Percentiles rank a stretch among this genome's conserved stretches.
Conservation (phyloP, 2,888 invertebrate genomes). For the Stenotaenia linearis region DNA sequence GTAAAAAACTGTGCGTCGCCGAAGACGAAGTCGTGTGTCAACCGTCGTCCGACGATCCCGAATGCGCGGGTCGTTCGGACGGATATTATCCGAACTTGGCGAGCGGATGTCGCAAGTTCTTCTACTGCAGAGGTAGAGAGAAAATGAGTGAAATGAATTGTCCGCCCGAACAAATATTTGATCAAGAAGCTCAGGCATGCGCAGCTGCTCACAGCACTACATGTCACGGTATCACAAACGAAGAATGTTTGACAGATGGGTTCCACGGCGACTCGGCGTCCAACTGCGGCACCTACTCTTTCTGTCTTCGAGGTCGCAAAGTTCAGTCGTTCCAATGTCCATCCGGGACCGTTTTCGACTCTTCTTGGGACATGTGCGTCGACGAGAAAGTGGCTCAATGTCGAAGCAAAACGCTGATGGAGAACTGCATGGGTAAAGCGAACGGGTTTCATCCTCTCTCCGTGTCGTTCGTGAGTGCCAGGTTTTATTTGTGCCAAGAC, state of each 20-base stretch:
- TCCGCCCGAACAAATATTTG: slow-evolving; percentile 50
- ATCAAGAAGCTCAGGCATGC: slow-evolving; percentile 8
- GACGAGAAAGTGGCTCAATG: background rate
- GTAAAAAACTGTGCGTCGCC: slow-evolving; percentile 27
- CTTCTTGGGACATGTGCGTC: background rate
- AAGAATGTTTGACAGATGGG: background rate
- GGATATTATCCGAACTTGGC: slow-evolving; percentile 56
- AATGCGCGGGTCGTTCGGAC: slow-evolving; percentile 41
- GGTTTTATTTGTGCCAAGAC: slow-evolving; percentile 37
- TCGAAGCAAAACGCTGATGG: background rate
- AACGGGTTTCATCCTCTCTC: slow-evolving; percentile 39
- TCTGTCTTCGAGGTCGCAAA: slow-evolving; percentile 3
- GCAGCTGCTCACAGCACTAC: background rate
- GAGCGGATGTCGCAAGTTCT: slow-evolving; percentile 54
- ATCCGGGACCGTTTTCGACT: background rate
- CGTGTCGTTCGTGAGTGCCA: slow-evolving; percentile 35
- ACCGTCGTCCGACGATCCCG: background rate
- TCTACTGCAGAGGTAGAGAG: slow-evolving; percentile 55
- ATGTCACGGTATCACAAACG: background rate
- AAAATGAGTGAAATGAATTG: slow-evolving; percentile 53
- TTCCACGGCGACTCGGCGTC: background rate
- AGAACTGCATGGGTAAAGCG: slow-evolving; percentile 37
- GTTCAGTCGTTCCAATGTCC: background rate
- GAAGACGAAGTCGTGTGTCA: background rate
- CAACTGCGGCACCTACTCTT: background rate